phyloP scores from a whole-genome alignment of 2,113 vertebrate genomes.

The Callipepla californica region DNA sequence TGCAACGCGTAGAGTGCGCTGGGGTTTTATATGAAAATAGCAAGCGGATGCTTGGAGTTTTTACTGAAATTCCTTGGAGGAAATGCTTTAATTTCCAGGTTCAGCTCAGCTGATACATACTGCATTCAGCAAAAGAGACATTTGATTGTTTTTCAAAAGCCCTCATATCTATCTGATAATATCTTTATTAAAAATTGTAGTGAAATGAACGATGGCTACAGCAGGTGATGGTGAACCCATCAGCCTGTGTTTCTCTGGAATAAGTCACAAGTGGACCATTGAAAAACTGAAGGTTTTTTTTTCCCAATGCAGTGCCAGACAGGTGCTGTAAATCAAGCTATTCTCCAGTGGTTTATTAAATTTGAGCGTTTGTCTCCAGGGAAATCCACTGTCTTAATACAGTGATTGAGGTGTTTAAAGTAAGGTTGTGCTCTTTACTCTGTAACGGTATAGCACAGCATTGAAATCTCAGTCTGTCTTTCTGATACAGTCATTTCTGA shows the following conservation, averaged over 20 bases:
- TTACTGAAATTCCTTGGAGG: not conserved
- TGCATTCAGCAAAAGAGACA: not conserved
- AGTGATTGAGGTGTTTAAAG: not conserved
- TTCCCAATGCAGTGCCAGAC: not conserved
- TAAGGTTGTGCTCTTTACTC: not conserved
- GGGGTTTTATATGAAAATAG: not conserved
- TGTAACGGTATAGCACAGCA: not conserved
- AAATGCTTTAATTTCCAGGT: not conserved
- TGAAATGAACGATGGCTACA: not conserved
- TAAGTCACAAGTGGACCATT: not conserved
- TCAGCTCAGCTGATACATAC: not conserved
- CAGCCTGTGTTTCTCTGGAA: not conserved
- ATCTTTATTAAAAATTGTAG: not conserved
- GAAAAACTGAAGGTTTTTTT: not conserved
- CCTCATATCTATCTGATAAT: not conserved
- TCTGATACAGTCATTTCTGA: accelerated
- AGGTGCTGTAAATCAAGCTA: conserved; percentile 11
- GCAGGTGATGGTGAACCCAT: not conserved
- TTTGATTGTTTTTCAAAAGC: not conserved
- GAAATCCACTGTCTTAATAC: not conserved
- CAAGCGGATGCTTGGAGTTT: not conserved
- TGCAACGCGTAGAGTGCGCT: not conserved
- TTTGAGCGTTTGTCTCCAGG: not conserved
- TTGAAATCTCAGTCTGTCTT: not conserved
- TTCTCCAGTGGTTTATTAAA: conserved; percentile 22